Conservation (phyloP, 2,797 vertebrate species). For the Phrynocephalus vlangalii region DNA sequence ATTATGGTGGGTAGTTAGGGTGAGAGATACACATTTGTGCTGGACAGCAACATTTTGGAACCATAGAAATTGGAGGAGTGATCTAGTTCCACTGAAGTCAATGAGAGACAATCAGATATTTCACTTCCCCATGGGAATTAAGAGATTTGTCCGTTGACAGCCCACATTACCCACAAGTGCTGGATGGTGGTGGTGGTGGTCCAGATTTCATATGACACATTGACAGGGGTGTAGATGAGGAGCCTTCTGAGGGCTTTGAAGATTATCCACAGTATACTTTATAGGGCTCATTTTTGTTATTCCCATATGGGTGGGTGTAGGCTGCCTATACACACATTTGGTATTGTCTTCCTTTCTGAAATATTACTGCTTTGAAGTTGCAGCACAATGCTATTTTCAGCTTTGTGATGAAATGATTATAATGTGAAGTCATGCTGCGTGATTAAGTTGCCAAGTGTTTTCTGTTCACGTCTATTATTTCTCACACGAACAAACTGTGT, state of each 20-base stretch:
- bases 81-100: neutral
- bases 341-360: constrained; percentile 76
- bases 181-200: neutral
- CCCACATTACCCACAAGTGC: constrained; percentile 16
- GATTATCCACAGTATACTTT: constrained; percentile 58
- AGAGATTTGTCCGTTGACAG: neutral
- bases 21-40: no score
- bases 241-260: constrained; percentile 5
- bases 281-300: constrained; percentile 63
- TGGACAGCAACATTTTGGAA: neutral
- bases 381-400: constrained; percentile 73
- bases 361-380: constrained; percentile 58
- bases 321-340: constrained; percentile 69
- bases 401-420: constrained; percentile 74
- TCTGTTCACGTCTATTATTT: constrained; percentile 69
- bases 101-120: neutral
- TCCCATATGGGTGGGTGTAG: constrained; percentile 62
- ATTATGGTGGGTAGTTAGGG: neutral
- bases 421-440: constrained; percentile 72
- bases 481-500: constrained; percentile 56
- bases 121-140: neutral
- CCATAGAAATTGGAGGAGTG: neutral
- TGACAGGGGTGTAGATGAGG: constrained; percentile 41
- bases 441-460: constrained; percentile 76
- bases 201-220: constrained; percentile 33